phyloP scores from a whole-genome alignment of 2,113 vertebrate genomes.

The Eublepharis macularius region DNA sequence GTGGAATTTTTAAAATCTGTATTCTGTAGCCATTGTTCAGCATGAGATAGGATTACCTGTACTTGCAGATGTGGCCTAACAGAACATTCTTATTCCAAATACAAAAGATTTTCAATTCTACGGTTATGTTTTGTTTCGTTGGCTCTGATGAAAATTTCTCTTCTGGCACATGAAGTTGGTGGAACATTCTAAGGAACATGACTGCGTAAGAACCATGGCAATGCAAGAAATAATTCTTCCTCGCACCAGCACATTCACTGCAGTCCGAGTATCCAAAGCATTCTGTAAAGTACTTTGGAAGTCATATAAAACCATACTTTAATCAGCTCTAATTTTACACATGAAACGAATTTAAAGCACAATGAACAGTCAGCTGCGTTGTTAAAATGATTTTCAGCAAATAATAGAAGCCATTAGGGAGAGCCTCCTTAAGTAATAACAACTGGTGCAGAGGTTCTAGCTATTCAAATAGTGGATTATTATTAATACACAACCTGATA shows the following conservation, averaged over 20 bases:
- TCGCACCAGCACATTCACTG: neutral
- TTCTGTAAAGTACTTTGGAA: slow-evolving; percentile 28
- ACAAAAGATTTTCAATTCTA: neutral
- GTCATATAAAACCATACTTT: slow-evolving; percentile 40
- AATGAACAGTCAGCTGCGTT: slow-evolving; percentile 55
- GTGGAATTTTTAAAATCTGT: too few species aligned
- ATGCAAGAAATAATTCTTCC: neutral
- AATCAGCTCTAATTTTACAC: slow-evolving; percentile 51
- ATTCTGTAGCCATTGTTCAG: too few species aligned
- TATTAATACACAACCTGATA: slow-evolving; percentile 58
- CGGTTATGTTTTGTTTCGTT: neutral
- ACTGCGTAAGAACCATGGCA: neutral
- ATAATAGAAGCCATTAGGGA: slow-evolving; percentile 65
- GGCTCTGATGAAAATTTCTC: neutral
- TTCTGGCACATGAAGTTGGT: neutral
- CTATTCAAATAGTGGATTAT: slow-evolving; percentile 44
- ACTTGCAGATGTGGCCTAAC: neutral
- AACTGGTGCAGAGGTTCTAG: slow-evolving; percentile 30
- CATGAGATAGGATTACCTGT: rapidly evolving
- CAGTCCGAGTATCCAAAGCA: neutral
- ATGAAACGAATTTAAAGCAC: slow-evolving; percentile 57
- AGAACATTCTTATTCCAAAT: neutral
- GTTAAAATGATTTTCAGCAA: slow-evolving; percentile 67
- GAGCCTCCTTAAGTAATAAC: slow-evolving; percentile 48
- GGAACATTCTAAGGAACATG: neutral